Percentiles rank a stretch among this genome's conserved stretches.
Evolutionary conservation across 2,113 vertebrate genomes (phyloP).

Genomic region (Chiloscyllium plagiosum): DNA sequence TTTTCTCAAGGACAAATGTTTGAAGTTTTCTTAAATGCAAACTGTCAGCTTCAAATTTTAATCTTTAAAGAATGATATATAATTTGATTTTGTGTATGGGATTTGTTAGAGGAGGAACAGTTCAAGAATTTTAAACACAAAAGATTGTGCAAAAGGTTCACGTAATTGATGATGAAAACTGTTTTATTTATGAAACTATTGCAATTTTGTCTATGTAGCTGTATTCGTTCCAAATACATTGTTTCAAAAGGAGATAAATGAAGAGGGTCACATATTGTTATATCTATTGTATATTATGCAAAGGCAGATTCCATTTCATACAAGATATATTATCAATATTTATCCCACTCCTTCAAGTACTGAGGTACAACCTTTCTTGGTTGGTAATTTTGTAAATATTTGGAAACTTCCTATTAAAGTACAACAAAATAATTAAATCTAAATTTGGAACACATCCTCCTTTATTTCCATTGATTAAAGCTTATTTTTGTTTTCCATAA

Average conservation of each 20-base stretch:
- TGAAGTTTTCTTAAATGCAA: slow-evolving; percentile 49
- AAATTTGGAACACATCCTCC: neutral
- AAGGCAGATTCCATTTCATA: neutral
- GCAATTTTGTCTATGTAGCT: neutral
- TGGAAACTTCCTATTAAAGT: neutral
- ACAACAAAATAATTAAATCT: neutral
- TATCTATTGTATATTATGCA: neutral
- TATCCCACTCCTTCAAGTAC: neutral
- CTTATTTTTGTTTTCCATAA: neutral
- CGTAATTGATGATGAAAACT: neutral
- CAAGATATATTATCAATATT: neutral
- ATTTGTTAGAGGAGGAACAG: neutral
- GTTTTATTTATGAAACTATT: neutral
- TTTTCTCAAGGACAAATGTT: slow-evolving; percentile 69
- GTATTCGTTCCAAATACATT: neutral
- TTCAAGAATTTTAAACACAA: neutral
- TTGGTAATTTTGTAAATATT: slow-evolving; percentile 7
- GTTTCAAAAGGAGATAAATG: neutral
- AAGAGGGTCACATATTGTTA: neutral
- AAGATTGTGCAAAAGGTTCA: neutral
- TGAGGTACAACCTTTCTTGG: neutral
- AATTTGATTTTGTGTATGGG: neutral
- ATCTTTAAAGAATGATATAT: neutral
- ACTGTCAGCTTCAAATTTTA: slow-evolving; percentile 18
- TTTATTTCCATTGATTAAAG: neutral